Conservation (phyloP, 2,113 vertebrate species). For the Gallinago paraguaiae region DNA sequence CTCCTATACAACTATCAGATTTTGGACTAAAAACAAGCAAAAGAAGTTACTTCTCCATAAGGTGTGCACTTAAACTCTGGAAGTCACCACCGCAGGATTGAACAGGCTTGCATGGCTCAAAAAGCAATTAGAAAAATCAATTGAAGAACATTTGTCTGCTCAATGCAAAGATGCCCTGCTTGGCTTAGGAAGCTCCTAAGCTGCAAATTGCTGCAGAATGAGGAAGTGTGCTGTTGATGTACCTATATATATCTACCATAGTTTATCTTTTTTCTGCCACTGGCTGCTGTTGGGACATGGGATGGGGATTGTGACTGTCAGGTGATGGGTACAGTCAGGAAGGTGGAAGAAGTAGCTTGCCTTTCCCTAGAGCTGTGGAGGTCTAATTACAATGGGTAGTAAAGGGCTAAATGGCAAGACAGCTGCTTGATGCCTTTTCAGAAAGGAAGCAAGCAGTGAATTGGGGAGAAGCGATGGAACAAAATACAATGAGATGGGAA, state of each 20-base stretch:
- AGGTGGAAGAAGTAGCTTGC: not conserved
- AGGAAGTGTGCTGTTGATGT: not conserved
- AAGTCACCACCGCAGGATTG: not conserved
- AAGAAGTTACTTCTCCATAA: not conserved
- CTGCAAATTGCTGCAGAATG: not conserved
- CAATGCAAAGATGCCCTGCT: not conserved
- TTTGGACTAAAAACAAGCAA: not conserved
- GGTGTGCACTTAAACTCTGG: not conserved
- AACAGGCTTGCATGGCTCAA: not conserved
- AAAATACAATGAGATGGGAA: not conserved
- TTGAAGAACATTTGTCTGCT: not conserved
- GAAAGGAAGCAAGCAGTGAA: not conserved
- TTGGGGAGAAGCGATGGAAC: not conserved
- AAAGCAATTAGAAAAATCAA: not conserved
- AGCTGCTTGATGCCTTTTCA: not conserved
- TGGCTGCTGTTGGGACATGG: not conserved
- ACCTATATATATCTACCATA: not conserved
- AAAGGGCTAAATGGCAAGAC: not conserved
- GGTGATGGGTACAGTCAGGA: not conserved
- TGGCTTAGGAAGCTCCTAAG: not conserved
- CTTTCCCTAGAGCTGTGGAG: not conserved
- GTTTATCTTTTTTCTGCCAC: not conserved
- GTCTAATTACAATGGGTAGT: not conserved
- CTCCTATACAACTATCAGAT: not conserved
- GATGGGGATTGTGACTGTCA: not conserved